Evolutionary conservation across 2,888 invertebrate genomes (phyloP).

Genomic region (Acanthosepion pharaonis): DNA sequence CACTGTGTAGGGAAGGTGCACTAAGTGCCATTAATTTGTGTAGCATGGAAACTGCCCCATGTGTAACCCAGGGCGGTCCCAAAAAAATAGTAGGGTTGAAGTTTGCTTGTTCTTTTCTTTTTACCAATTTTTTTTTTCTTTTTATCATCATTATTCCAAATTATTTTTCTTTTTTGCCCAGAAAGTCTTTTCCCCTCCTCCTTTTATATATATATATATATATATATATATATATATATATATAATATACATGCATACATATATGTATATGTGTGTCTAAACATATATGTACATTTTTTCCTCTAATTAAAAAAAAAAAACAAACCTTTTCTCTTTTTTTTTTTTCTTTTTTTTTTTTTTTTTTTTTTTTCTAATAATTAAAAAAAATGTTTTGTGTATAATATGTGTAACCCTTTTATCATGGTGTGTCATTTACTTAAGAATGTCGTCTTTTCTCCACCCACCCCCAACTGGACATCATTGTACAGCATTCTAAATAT

Average conservation of each 20-base stretch:
- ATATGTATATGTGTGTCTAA: neutral
- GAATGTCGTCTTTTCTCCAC: conserved; percentile 35
- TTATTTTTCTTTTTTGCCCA: neutral
- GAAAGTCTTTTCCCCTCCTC: neutral
- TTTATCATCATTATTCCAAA: neutral
- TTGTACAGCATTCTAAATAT: conserved; percentile 39
- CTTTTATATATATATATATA: neutral
- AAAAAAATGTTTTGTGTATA: conserved; percentile 37
- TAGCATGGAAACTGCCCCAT: conserved; percentile 38
- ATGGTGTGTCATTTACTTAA: conserved; percentile 40
- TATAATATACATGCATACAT: neutral
- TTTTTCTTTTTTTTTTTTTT: neutral
- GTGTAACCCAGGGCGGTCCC: conserved; percentile 43
- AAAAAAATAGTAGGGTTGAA: conserved; percentile 43
- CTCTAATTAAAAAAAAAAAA: conserved; percentile 35
- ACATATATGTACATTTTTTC: conserved; percentile 6
- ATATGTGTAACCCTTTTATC: conserved; percentile 37
- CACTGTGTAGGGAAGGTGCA: conserved; percentile 47
- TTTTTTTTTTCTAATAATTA: neutral
- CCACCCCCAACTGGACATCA: neutral
- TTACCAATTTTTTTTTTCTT: neutral
- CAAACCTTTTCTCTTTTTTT: neutral
- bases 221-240: neutral
- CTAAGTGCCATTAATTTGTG: conserved; percentile 47
- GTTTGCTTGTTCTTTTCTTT: conserved; percentile 36